phyloP scores from a whole-genome alignment of 2,797 vertebrate species.

The Pogonophryne albipinna region DNA sequence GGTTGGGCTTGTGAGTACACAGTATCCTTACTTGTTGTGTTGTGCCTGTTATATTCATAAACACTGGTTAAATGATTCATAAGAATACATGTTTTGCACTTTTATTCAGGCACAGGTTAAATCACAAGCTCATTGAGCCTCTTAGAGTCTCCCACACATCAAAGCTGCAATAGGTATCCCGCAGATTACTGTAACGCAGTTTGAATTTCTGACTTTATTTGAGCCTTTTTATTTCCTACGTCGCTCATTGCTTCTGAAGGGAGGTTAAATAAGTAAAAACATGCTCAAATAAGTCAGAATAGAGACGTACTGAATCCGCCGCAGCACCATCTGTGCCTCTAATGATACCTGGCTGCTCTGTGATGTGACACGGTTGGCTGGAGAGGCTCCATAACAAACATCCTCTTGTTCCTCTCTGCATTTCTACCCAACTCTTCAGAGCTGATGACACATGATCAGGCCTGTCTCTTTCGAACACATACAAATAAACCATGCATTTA shows the following conservation, averaged over 20 bases:
- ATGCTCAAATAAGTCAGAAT: constrained; percentile 74
- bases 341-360: constrained; percentile 81
- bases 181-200: constrained; percentile 41
- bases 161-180: constrained; percentile 33
- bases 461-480: constrained; percentile 19
- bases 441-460: constrained; percentile 44
- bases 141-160: constrained; percentile 41
- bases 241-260: constrained; percentile 47
- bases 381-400: constrained; percentile 65
- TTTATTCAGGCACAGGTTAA: constrained; percentile 36
- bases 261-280: constrained; percentile 66
- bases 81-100: constrained; percentile 34
- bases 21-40: not conserved
- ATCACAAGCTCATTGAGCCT: constrained; percentile 38
- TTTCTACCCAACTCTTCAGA: constrained; percentile 47
- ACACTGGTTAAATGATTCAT: constrained; percentile 8
- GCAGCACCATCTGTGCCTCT: constrained; percentile 81
- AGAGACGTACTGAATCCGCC: constrained; percentile 73
- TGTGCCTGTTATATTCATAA: not conserved
- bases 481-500: constrained; percentile 10
- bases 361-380: constrained; percentile 72
- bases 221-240: constrained; percentile 29
- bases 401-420: constrained; percentile 64
- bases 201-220: constrained; percentile 49
- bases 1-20: not conserved